These are phyloP conservation scores for Neoaliturus tenellus DNA, from an alignment of 2,888 invertebrate genomes.

Conservation along the genomic window DNA sequence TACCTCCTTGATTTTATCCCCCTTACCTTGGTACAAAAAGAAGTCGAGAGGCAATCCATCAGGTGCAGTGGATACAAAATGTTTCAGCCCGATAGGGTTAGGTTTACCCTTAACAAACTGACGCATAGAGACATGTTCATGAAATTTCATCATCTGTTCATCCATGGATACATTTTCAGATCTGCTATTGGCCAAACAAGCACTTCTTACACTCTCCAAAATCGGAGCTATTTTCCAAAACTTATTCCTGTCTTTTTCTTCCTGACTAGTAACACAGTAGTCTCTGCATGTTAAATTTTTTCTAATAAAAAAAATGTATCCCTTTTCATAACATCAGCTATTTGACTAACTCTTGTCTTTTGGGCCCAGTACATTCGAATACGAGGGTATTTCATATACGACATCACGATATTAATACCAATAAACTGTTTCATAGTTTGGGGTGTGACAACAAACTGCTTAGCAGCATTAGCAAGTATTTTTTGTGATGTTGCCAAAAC, in stretches of 20 bases:
- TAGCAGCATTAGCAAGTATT: neutral
- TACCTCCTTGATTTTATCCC: conserved; percentile 46
- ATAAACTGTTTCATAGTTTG: conserved; percentile 33
- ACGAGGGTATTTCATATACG: conserved; percentile 43
- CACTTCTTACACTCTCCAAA: conserved; percentile 30
- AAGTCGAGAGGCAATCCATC: conserved; percentile 67
- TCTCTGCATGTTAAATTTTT: conserved; percentile 34
- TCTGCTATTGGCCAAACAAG: conserved; percentile 8
- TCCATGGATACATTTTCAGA: conserved; percentile 65
- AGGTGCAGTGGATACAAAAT: conserved; percentile 67
- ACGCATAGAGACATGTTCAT: conserved; percentile 63
- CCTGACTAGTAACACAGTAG: neutral
- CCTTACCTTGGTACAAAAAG: conserved; percentile 66
- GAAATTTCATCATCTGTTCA: conserved; percentile 68
- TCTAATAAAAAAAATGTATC: conserved; percentile 38
- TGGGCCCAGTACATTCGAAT: conserved; percentile 56
- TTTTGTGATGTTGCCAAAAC: conserved; percentile 31
- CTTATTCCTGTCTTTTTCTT: conserved; percentile 39
- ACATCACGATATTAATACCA: conserved; percentile 53
- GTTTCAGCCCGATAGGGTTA: conserved; percentile 68
- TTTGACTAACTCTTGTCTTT: conserved; percentile 23
- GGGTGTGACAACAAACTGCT: conserved; percentile 14
- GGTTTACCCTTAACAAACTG: conserved; percentile 66
- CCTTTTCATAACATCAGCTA: conserved; percentile 36
- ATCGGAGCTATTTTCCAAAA: conserved; percentile 54